Evolutionary conservation across 2,113 vertebrate species (phyloP).

Genomic region (Salminus brasiliensis): DNA sequence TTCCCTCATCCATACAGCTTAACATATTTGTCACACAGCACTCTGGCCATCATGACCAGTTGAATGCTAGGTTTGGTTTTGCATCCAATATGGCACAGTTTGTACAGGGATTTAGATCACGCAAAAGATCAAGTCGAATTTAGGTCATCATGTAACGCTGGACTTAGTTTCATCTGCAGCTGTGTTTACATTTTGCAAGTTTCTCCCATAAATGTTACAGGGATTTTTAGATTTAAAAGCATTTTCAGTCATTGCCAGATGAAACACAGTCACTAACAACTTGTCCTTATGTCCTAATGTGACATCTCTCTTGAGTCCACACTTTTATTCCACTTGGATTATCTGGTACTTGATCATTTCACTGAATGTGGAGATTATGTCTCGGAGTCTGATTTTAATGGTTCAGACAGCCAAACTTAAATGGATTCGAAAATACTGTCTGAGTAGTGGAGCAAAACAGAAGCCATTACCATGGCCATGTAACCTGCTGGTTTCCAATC

Average conservation of each 20-base stretch:
- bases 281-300: neutral
- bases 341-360: neutral
- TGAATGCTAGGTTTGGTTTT: neutral
- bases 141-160: slow-evolving; percentile 6
- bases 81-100: neutral
- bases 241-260: neutral
- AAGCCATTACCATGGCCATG: neutral
- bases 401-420: neutral
- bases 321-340: neutral
- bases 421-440: neutral
- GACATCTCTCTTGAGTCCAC: neutral
- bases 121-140: slow-evolving; percentile 1
- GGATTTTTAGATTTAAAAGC: neutral
- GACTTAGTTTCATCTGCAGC: neutral
- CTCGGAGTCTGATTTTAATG: neutral
- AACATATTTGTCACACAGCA: neutral
- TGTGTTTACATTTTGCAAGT: neutral
- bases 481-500: neutral
- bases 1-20: neutral
- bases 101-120: slow-evolving; percentile 9
- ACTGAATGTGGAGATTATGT: neutral
- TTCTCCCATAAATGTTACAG: neutral
- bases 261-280: too few species aligned
- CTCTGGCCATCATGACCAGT: neutral
- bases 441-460: neutral